Conservation (phyloP, 2,797 vertebrate species). For the Diplodus puntazzo region DNA sequence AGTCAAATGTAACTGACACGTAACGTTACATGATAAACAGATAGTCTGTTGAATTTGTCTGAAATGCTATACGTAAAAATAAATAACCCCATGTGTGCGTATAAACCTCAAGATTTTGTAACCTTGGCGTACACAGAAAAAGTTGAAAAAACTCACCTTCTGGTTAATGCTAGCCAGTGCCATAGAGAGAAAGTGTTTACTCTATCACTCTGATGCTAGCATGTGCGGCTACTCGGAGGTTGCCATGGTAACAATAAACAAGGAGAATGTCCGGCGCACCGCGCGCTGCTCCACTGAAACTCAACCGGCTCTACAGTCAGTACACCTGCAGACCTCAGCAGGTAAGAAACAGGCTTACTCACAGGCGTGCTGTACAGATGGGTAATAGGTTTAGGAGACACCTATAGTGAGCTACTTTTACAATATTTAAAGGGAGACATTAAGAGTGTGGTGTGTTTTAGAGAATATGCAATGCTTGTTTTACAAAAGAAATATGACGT, state of each 20-base stretch:
- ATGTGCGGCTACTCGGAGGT: not conserved
- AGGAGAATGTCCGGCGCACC: not conserved
- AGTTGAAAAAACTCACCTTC: not conserved
- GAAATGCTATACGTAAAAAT: not conserved
- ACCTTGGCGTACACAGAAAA: not conserved
- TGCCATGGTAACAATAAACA: constrained; percentile 57
- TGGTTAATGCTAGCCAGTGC: not conserved
- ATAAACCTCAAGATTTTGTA: not conserved
- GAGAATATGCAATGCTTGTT: not conserved
- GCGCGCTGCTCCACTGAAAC: constrained; percentile 20
- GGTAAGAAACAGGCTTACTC: constrained; percentile 25
- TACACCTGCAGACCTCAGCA: constrained; percentile 21
- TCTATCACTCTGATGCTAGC: not conserved
- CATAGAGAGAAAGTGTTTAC: no score
- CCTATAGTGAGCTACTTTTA: not conserved
- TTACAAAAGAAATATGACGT: not conserved
- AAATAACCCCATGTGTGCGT: not conserved
- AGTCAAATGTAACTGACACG: not conserved
- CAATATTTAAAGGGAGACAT: not conserved
- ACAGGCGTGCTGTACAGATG: no score
- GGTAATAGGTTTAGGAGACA: no score
- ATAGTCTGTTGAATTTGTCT: not conserved
- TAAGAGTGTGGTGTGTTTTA: not conserved
- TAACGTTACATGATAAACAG: not conserved
- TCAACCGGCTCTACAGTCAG: not conserved